phyloP scores from a whole-genome alignment of 2,797 vertebrate genomes.

The Furcifer pardalis region DNA sequence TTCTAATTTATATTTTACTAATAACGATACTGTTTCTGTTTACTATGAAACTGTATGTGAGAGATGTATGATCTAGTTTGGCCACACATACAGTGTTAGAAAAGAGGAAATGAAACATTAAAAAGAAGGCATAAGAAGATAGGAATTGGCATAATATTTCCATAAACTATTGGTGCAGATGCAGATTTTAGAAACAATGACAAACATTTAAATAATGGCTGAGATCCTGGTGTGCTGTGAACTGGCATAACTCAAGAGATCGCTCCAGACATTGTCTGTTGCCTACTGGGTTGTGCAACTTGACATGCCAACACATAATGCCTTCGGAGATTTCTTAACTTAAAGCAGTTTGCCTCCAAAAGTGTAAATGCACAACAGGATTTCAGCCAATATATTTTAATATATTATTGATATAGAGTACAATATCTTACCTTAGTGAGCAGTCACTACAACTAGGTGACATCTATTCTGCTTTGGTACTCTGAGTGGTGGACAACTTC shows the following conservation, averaged over 20 bases:
- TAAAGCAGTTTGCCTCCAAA: too few relatives aligned
- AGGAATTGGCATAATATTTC: not conserved
- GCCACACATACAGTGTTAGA: too few relatives aligned
- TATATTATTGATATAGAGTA: not conserved
- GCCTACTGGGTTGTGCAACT: too few relatives aligned
- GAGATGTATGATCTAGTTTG: not conserved
- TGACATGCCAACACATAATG: too few relatives aligned
- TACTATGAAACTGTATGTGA: not conserved
- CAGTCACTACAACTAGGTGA: not conserved
- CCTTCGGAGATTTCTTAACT: too few relatives aligned
- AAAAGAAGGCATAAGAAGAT: not conserved
- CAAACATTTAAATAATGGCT: not conserved
- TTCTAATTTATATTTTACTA: constrained; percentile 17
- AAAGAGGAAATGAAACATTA: not conserved
- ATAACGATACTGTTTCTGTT: constrained; percentile 22
- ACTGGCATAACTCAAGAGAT: too few relatives aligned
- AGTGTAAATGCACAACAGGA: too few relatives aligned
- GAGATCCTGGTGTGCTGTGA: not conserved
- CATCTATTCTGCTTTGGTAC: not conserved
- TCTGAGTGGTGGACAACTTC: not conserved
- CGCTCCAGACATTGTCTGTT: too few relatives aligned
- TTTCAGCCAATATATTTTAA: too few relatives aligned
- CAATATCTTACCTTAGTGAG: not conserved
- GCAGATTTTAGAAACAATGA: not conserved
- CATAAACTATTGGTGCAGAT: not conserved